These are phyloP conservation scores for Lacanobia wlatinum DNA, from an alignment of 2,888 invertebrate genomes.

Conservation along the genomic window DNA sequence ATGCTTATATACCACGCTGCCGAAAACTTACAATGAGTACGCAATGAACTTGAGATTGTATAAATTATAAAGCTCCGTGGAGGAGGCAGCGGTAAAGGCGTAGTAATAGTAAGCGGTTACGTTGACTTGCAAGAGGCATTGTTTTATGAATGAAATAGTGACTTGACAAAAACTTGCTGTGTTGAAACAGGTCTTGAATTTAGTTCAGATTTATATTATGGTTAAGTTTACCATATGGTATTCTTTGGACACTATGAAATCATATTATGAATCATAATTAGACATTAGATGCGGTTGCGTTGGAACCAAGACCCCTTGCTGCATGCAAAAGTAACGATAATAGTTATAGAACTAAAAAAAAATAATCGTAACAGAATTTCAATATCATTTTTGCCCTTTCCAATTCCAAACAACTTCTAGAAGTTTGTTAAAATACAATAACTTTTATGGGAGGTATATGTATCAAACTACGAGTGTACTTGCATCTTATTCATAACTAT, in stretches of 20 bases:
- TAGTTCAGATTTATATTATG: not conserved
- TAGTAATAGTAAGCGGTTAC: slow-evolving; percentile 28
- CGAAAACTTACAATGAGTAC: slow-evolving; percentile 82
- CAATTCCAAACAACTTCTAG: not conserved
- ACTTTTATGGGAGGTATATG: not conserved
- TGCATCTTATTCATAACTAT: not conserved
- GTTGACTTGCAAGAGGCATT: slow-evolving; percentile 22
- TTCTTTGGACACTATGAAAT: too few relatives aligned
- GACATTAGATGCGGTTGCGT: too few relatives aligned
- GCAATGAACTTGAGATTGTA: slow-evolving; percentile 80
- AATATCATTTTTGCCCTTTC: not conserved
- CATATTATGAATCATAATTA: too few relatives aligned
- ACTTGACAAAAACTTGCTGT: slow-evolving; percentile 15
- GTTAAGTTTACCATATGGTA: not conserved
- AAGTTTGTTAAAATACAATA: too few relatives aligned
- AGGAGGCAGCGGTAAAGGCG: slow-evolving; percentile 41
- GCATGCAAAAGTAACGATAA: not conserved
- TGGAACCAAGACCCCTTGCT: not conserved
- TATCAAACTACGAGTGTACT: not conserved
- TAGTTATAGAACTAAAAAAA: not conserved
- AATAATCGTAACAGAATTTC: not conserved
- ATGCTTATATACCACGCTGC: slow-evolving; percentile 81
- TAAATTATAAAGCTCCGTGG: slow-evolving; percentile 59
- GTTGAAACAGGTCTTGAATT: slow-evolving; percentile 11
- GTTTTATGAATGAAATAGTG: slow-evolving; percentile 48